Evolutionary conservation across 2,113 vertebrate genomes (phyloP), one percentile per base, ranked within the genome.

Genomic region (Burhinus oedicnemus): DNA sequence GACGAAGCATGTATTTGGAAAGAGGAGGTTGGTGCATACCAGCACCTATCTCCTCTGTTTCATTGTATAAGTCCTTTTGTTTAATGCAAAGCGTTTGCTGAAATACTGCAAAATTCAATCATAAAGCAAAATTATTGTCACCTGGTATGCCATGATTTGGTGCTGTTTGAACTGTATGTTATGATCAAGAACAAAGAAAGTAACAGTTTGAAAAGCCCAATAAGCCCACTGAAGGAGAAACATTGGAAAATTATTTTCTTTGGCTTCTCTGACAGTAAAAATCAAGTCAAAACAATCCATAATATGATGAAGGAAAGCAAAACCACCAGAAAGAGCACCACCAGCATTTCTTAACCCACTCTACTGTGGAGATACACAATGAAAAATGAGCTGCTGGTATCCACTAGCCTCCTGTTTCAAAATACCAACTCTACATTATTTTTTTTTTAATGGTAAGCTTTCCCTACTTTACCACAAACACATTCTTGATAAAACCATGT

Each of bases 21-120:
- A 51, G 17, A 47, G 12, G 1, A 36, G 1, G 2, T 2, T 60
- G 4, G 8, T 36, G 18, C 3, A 29, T 26, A 85, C 9, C 18
- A 51, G 25, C n/a, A 77, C 9, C 16, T 68, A 26, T 40, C 6
- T 8, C 18, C 18, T 65, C 14, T 62, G 20, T n/a, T 81, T 47
- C 23, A 9, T 15, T 44, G 10, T n/a, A 5, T 10, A 86, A 79
- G 6, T 25, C 11, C 14, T 60, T 87, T 52, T 47, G 15, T 42
- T 92, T 54, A 68, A 74, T 32, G 29, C 7, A 62, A 82, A 87
- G 16, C 9, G n/a, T 47, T 58, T 60, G 36, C 29, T 75, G 47
- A 75, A 70, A 49, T 5, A 15, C 11, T 54, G 21, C 4, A 66
- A 58, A 76, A 62, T 49, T 49, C 36, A 83, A n/a, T 14, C 16